Evolutionary conservation across 1,140 invertebrate species (phyloP).

Genomic region (Tetramorium alpestre): DNA sequence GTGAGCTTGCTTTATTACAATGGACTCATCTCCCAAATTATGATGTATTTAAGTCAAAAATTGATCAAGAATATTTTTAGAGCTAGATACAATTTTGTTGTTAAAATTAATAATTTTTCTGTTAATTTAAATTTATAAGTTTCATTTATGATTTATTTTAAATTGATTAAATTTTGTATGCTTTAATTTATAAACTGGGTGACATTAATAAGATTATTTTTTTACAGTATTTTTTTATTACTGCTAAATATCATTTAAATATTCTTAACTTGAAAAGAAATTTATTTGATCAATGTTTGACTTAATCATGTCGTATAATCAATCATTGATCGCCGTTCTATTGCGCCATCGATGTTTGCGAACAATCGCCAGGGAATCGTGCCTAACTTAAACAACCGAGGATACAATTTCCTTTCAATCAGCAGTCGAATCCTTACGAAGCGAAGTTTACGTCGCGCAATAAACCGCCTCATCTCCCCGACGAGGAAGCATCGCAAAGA

Average conservation of each 20-base stretch:
- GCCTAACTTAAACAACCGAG: constrained; percentile 35
- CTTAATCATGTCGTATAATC: constrained; percentile 8
- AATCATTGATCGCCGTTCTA: constrained; percentile 1
- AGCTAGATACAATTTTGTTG: background rate
- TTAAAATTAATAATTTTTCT: background rate
- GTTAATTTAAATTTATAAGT: background rate
- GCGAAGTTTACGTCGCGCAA: constrained; percentile 74
- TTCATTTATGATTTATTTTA: background rate
- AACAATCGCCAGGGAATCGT: constrained; percentile 62
- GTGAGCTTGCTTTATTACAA: background rate
- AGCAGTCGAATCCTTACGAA: constrained; percentile 71
- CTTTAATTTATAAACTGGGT: background rate
- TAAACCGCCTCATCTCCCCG: constrained; percentile 65
- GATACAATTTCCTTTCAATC: constrained; percentile 79
- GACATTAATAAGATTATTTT: background rate
- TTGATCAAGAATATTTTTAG: background rate
- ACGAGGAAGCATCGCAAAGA: constrained; percentile 6
- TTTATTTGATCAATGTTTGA: background rate
- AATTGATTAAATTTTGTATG: background rate
- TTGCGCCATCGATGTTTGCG: constrained; percentile 10
- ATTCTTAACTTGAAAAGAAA: background rate
- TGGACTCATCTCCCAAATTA: background rate
- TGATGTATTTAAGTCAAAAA: background rate
- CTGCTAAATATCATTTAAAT: background rate
- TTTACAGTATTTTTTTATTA: too few species aligned